phyloP scores from a whole-genome alignment of 1,140 invertebrate species.

The Trachymyrmex cornetzi region DNA sequence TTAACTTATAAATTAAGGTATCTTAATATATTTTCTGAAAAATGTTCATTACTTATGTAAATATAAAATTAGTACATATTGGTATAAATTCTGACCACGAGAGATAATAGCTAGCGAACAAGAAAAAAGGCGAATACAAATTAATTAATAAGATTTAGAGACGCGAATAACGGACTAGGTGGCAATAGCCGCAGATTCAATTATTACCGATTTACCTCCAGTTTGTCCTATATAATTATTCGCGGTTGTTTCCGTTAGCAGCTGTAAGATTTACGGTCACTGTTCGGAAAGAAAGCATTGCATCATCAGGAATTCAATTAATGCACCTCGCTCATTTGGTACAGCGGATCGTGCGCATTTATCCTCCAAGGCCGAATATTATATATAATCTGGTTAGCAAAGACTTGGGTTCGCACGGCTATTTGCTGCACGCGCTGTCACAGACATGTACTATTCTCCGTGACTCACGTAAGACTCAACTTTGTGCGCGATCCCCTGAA shows the following conservation, averaged over 20 bases:
- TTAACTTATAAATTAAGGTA: not conserved
- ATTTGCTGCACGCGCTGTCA: slow-evolving; percentile 53
- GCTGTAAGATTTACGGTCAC: slow-evolving; percentile 14
- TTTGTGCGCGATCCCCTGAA: slow-evolving; percentile 8
- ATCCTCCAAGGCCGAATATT: slow-evolving; percentile 54
- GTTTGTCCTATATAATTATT: slow-evolving; percentile 50
- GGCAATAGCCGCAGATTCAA: slow-evolving; percentile 36
- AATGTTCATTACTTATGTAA: not conserved
- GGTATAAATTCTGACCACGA: not conserved
- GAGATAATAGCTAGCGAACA: not conserved
- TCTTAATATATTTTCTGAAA: not conserved
- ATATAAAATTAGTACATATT: not conserved
- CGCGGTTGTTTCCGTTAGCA: slow-evolving; percentile 7
- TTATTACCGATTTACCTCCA: slow-evolving; percentile 42
- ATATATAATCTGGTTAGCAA: slow-evolving; percentile 56
- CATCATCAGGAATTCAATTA: slow-evolving; percentile 42
- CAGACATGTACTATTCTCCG: slow-evolving; percentile 47
- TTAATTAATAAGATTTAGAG: slow-evolving; percentile 36
- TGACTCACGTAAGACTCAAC: slow-evolving; percentile 45
- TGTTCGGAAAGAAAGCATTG: slow-evolving; percentile 40
- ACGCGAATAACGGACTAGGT: slow-evolving; percentile 43
- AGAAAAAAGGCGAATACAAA: not conserved
- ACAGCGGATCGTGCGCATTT: slow-evolving; percentile 39
- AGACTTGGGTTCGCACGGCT: slow-evolving; percentile 37
- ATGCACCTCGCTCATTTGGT: slow-evolving; percentile 10